Percentiles rank a stretch among this genome's conserved stretches.
These are phyloP conservation scores for Argyresthia albistria DNA, from an alignment of 2,888 invertebrate species.

Conservation along the genomic window DNA sequence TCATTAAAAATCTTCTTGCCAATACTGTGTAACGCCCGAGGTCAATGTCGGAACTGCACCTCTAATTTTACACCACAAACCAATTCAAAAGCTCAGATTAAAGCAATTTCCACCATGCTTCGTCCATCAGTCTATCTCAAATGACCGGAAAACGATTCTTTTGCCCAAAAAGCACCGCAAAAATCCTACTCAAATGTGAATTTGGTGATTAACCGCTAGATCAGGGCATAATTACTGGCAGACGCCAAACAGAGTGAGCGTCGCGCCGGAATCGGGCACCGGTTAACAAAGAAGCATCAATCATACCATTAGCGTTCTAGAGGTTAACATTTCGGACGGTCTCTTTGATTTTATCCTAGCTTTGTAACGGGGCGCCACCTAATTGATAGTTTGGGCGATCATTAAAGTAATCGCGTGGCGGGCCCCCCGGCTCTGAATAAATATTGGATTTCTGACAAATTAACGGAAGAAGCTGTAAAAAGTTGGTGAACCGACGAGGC, in stretches of 20 bases:
- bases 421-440: slow-evolving; percentile 45
- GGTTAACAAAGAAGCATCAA: slow-evolving; percentile 27
- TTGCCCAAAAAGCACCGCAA: neutral
- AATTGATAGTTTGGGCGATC: slow-evolving; percentile 56
- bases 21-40: no score
- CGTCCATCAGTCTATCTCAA: neutral
- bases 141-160: neutral
- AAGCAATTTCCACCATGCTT: neutral
- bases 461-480: slow-evolving; percentile 44
- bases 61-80: no score
- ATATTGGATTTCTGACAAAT: slow-evolving; percentile 64
- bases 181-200: neutral
- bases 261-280: slow-evolving; percentile 7
- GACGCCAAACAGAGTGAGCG: neutral
- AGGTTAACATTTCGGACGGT: slow-evolving; percentile 8
- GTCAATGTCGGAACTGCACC: no score
- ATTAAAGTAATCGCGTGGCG: slow-evolving; percentile 42
- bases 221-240: neutral
- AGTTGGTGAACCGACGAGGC: slow-evolving; percentile 18
- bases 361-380: slow-evolving; percentile 41
- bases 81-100: no score
- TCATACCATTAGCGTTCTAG: slow-evolving; percentile 14
- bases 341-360: slow-evolving; percentile 25
- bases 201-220: neutral
- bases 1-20: no score